Base-by-base conservation (phyloP, 2,113 vertebrate species). In the Tragelaphus imberbis region DNA sequence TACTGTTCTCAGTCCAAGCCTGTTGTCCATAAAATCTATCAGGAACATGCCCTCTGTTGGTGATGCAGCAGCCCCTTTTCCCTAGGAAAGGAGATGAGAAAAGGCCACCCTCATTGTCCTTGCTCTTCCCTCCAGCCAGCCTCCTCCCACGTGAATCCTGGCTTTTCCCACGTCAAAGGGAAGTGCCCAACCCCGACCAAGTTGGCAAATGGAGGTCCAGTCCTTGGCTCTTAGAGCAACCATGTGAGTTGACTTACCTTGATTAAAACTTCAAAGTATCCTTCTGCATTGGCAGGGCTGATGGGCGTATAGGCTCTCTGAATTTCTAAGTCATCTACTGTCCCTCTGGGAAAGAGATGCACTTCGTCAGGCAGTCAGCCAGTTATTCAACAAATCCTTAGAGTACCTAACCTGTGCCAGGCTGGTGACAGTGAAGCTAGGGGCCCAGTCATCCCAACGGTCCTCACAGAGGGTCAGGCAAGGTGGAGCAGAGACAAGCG, bases 271-370 rank as follows among this genome's bases (percentile, higher is more conserved):
- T 99, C 99, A 97, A 99, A 99, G 98, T 99, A 99, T 14, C 99
- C 99, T 98, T 98, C 94, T 11, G 99, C 94, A 49, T 98, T 98
- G 89, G 97, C 88, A 15, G 98, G 98, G 96, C 98, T 99, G 96
- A 99, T 98, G 0, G 99, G 99, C 10, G 99, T 99, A 19, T 99
- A 99, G 59, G 99, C 99, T 98, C 99, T 98, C 95, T 99, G 99
- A 94, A 99, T 86, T 89, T 99, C 99, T 98, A 99, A 97, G 96
- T 98, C 99, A 88, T 98, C 97, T 56, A 99, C 98, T 79, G 80
- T 44, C 77, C 99, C 99, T 96, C 99, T 99, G 97, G 94, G 97
- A 89, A 98, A 95, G 92, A 96, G 97, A 98, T 87, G 59, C 28
- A 90, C 5, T 51, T 8, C 33, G 55, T 92, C 40, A 90, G 90